Percentiles rank a stretch among this genome's conserved stretches.
Evolutionary conservation across 2,888 invertebrate species (phyloP).

Genomic region (Quadroppia sp.): DNA sequence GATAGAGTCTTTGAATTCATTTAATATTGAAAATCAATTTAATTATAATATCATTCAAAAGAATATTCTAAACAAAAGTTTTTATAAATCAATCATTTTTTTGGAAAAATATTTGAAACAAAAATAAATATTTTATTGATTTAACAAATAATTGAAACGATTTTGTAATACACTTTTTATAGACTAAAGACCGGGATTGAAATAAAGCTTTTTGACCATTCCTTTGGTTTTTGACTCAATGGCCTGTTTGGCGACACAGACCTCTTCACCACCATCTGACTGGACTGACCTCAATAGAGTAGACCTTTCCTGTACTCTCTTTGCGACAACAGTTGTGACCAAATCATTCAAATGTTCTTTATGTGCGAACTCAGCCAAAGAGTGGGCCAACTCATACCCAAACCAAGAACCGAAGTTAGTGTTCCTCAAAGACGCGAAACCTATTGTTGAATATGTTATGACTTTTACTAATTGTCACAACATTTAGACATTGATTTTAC

Average conservation of each 20-base stretch:
- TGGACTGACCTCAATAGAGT: too few relatives aligned
- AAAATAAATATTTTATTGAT: too few relatives aligned
- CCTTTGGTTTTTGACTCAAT: conserved; percentile 44
- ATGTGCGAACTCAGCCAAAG: conserved; percentile 40
- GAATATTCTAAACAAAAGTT: too few relatives aligned
- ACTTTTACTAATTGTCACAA: background rate
- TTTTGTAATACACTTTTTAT: background rate
- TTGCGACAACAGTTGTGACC: background rate
- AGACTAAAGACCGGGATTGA: conserved; percentile 45
- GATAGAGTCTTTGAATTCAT: too few relatives aligned
- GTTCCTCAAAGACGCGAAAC: conserved; percentile 43
- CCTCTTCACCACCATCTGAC: too few relatives aligned
- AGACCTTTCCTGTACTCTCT: background rate
- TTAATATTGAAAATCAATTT: too few relatives aligned
- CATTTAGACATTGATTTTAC: background rate
- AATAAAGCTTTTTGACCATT: conserved; percentile 44
- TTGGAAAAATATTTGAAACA: too few relatives aligned
- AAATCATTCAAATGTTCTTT: conserved; percentile 29
- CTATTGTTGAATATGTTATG: conserved; percentile 10
- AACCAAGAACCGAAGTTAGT: conserved; percentile 44
- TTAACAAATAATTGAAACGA: too few relatives aligned
- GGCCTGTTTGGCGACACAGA: too few relatives aligned
- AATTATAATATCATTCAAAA: too few relatives aligned
- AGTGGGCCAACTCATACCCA: conserved; percentile 27
- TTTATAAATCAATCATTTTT: too few relatives aligned